Base-by-base conservation (phyloP, 1,140 invertebrate genomes). In the Pomacea maculata region DNA sequence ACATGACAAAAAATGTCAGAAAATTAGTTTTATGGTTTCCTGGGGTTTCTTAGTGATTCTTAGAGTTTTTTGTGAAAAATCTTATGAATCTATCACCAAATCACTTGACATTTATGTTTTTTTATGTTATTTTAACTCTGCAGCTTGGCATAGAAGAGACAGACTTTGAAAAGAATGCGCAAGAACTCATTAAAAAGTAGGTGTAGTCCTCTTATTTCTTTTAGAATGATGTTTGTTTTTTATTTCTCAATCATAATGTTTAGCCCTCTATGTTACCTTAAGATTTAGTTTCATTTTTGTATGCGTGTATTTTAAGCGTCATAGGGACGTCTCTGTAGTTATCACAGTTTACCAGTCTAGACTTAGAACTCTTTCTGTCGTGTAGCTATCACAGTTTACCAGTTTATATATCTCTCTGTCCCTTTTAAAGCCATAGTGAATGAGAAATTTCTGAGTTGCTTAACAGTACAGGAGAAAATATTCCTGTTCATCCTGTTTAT, bases 121-220 rank as follows among this genome's bases (percentile, higher is more conserved):
- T 55, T 0, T 7, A 55, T 45, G 19, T 29, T 0, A 29, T 45
- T 61, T 52, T 8, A 11, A 8, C 64, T 45, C 64, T 29, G 34
- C 34, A 65, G 29, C 52, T 79, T 45, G 25, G 29, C 21, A 54
- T 19, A 67, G 75, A 75, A 34, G 65, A 79, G 54, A 57, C 72
- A 14, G 74, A 77, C 55, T 79, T 78, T 74, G 12, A 17, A 34
- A 75, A 61, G 19, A 74, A 71, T 67, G n/a, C 21, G 0, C 17
- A 65, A 17, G 76, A 78, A 8, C 67, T 78, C n/a, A 70, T 70
- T 17, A 67, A 78, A 70, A 78, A 45, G 76, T 78, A 25, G 57
- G 76, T 70, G 25, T 54, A 6, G 19, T 55, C 15, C 10, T 34
- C 19, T 79, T 6, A 5, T 10, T 57, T 73, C 55, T 63, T 52